These are phyloP conservation scores for Hydropsyche tenuis DNA, from an alignment of 1,140 invertebrate species.

Conservation along the genomic window DNA sequence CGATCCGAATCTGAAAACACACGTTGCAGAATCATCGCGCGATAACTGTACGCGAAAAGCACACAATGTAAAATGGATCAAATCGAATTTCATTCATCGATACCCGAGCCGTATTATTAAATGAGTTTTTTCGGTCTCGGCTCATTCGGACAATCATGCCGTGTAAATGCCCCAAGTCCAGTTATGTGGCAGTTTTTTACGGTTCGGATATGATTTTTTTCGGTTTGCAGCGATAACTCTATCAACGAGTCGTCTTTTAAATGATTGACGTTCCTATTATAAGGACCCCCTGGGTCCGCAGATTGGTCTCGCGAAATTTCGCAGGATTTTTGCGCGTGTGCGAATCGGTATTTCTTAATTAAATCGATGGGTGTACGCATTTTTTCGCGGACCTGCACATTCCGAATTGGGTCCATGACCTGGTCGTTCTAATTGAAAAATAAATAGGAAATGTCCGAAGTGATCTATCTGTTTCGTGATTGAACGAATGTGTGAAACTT, in stretches of 20 bases:
- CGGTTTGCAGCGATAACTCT: neutral
- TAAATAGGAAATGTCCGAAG: too few relatives aligned
- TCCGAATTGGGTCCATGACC: too few relatives aligned
- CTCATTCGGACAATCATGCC: neutral
- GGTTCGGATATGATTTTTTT: too few relatives aligned
- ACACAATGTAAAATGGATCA: neutral
- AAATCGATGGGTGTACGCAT: neutral
- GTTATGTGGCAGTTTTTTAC: slow-evolving; percentile 1
- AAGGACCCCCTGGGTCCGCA: neutral
- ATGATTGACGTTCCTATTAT: slow-evolving; percentile 22
- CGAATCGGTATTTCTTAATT: slow-evolving; percentile 22
- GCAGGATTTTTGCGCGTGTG: neutral
- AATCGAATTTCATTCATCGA: slow-evolving; percentile 20
- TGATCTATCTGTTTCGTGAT: too few relatives aligned
- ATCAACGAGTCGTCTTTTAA: neutral
- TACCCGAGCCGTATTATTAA: too few relatives aligned
- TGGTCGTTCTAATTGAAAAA: too few relatives aligned
- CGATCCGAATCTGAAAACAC: neutral
- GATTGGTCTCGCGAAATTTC: slow-evolving; percentile 13
- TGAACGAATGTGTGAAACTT: too few relatives aligned
- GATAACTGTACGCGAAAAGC: too few relatives aligned
- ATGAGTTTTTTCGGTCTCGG: neutral
- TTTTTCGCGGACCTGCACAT: too few relatives aligned
- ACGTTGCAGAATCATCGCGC: neutral
- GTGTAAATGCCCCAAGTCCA: neutral